Evolutionary conservation across 1,140 invertebrate species (phyloP).

Genomic region (Nautilus pompilius): DNA sequence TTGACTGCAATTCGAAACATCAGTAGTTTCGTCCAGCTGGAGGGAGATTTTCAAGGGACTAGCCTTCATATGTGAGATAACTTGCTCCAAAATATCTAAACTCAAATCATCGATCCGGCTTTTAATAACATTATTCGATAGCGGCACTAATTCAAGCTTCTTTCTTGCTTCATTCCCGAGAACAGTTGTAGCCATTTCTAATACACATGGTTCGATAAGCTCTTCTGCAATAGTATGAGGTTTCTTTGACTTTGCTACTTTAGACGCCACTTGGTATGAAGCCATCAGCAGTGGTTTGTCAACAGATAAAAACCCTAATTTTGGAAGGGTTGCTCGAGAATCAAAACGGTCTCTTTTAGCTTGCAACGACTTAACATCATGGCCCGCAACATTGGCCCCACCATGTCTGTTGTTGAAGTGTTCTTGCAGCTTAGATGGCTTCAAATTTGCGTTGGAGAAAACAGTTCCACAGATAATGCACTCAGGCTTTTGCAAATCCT

Average conservation of each 20-base stretch:
- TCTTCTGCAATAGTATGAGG: constrained; percentile 6
- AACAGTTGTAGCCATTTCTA: constrained; percentile 7
- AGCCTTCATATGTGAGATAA: neutral
- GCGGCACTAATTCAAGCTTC: neutral
- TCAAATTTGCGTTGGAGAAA: neutral
- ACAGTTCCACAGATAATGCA: neutral
- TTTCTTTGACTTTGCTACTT: neutral
- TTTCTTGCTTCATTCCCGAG: neutral
- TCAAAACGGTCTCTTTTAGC: constrained; percentile 1
- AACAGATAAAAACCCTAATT: constrained; percentile 1
- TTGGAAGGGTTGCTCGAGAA: neutral
- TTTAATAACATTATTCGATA: neutral
- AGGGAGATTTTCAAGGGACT: neutral
- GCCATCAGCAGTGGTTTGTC: neutral
- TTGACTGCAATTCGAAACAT: neutral
- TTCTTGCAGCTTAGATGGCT: constrained; percentile 1
- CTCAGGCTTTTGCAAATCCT: neutral
- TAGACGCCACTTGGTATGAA: neutral
- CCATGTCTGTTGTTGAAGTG: neutral
- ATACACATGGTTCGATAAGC: constrained; percentile 1
- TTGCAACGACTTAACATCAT: neutral
- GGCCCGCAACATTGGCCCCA: neutral
- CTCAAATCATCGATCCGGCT: neutral
- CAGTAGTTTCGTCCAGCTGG: neutral
- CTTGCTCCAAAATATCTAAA: neutral